phyloP scores from a whole-genome alignment of 2,113 vertebrate species.

The Aleadryas rufinucha region DNA sequence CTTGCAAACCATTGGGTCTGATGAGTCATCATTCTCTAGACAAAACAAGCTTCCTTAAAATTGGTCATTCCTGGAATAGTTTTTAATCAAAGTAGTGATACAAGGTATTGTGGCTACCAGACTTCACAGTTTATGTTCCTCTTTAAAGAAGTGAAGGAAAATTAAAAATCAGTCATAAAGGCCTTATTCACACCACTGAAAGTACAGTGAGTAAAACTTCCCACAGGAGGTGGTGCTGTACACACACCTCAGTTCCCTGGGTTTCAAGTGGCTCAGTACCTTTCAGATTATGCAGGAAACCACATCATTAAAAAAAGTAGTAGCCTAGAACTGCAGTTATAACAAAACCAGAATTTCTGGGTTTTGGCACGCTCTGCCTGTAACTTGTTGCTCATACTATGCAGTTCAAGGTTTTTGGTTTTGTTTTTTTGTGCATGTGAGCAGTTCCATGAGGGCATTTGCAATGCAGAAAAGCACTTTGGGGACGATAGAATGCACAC shows the following conservation, averaged over 20 bases:
- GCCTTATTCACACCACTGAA: neutral
- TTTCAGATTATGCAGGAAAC: neutral
- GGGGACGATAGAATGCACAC: neutral
- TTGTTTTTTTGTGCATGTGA: neutral
- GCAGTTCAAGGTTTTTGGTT: neutral
- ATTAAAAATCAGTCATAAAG: neutral
- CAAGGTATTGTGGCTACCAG: neutral
- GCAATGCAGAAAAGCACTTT: neutral
- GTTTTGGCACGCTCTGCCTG: neutral
- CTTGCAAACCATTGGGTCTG: neutral
- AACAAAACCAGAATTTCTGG: neutral
- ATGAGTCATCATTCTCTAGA: neutral
- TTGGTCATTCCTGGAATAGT: neutral
- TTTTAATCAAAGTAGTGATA: neutral
- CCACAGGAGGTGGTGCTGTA: conserved; percentile 52
- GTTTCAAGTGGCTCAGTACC: neutral
- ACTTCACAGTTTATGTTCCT: neutral
- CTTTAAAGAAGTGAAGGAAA: neutral
- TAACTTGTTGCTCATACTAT: neutral
- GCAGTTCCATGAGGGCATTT: neutral
- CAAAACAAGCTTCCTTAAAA: neutral
- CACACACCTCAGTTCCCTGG: neutral
- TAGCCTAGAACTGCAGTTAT: neutral
- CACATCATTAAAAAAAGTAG: neutral
- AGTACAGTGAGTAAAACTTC: neutral